A percentile compares a stretch with the other conserved stretches of the same genome.
phyloP scores from a whole-genome alignment of 2,113 vertebrate genomes.

The Pantherophis guttatus region DNA sequence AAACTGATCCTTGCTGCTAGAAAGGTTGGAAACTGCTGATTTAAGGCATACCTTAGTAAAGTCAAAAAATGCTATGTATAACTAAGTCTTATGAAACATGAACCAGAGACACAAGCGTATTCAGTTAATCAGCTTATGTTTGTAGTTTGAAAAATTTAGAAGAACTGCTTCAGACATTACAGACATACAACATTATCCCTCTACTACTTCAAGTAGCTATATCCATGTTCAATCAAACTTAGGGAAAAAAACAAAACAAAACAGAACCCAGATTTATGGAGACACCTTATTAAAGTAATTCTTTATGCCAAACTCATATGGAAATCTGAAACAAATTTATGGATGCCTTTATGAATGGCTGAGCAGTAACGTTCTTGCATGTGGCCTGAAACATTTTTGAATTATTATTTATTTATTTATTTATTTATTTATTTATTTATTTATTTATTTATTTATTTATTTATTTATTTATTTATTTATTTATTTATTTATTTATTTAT shows the following conservation, averaged over 20 bases:
- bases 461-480: not conserved
- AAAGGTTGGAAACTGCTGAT: not conserved
- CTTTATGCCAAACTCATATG: not conserved
- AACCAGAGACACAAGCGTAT: not conserved
- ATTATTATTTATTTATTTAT: not conserved
- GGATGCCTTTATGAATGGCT: not conserved
- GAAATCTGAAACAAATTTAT: not conserved
- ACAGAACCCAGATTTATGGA: not conserved
- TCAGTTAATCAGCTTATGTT: not conserved
- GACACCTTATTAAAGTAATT: not conserved
- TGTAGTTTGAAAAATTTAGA: not conserved
- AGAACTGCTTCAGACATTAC: not conserved
- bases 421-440: too few species aligned
- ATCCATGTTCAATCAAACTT: not conserved
- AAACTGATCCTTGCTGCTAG: not conserved
- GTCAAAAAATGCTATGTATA: not conserved
- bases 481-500: not conserved
- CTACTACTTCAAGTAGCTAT: not conserved
- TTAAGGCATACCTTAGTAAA: not conserved
- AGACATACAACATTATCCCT: not conserved
- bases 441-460: too few species aligned
- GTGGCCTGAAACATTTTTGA: not conserved
- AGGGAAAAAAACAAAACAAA: not conserved
- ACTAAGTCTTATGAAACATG: not conserved
- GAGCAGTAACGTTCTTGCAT: not conserved